These are phyloP conservation scores for Antitype chi DNA, from an alignment of 2,888 invertebrate species.

Conservation along the genomic window DNA sequence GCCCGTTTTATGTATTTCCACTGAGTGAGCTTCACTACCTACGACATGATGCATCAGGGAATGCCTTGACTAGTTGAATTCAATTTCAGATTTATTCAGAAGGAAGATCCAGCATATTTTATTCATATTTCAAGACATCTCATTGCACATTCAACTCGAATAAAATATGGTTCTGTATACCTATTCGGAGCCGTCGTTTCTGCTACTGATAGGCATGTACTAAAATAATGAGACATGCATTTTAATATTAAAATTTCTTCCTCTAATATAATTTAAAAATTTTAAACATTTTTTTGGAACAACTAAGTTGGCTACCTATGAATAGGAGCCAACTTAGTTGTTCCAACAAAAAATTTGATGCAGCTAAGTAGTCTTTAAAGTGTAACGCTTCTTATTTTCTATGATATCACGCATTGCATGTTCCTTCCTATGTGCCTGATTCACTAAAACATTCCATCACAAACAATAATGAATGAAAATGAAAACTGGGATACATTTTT, in stretches of 20 bases:
- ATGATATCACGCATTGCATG: background rate
- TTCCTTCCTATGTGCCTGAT: background rate
- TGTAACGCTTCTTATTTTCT: background rate
- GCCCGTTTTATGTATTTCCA: slow-evolving; percentile 3
- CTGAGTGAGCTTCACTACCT: slow-evolving; percentile 15
- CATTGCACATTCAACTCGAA: slow-evolving; percentile 61
- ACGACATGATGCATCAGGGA: slow-evolving; percentile 13
- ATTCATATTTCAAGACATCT: slow-evolving; percentile 46
- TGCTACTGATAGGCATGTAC: background rate
- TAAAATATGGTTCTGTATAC: slow-evolving; percentile 55
- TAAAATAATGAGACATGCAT: slow-evolving; percentile 4
- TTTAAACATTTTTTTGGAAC: too few relatives aligned
- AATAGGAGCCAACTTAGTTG: background rate
- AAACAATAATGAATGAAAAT: background rate
- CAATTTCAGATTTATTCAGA: slow-evolving; percentile 49
- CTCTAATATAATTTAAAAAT: background rate
- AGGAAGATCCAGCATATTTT: slow-evolving; percentile 18
- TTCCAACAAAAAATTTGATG: too few relatives aligned
- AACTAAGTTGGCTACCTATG: too few relatives aligned
- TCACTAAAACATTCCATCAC: background rate
- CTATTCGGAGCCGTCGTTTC: background rate
- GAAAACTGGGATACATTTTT: background rate
- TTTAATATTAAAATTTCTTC: background rate
- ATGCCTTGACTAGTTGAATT: slow-evolving; percentile 28
- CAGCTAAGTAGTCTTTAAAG: background rate